Percentiles rank a stretch among this genome's conserved stretches.
phyloP scores from a whole-genome alignment of 2,888 invertebrate species.

The Drosophila sordidapex region DNA sequence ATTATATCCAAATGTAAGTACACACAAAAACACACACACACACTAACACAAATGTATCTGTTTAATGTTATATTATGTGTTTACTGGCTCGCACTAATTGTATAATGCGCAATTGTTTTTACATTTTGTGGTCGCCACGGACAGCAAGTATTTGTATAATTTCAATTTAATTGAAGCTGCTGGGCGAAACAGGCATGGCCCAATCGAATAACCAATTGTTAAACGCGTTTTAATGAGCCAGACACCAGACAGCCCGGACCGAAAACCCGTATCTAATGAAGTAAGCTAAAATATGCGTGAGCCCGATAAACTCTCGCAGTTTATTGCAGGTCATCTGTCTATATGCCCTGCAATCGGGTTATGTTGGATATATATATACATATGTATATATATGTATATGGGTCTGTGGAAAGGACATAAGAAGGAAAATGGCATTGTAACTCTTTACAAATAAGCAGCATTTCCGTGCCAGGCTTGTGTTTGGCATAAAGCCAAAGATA shows the following conservation, averaged over 20 bases:
- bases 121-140: slow-evolving; percentile 50
- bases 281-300: slow-evolving; percentile 56
- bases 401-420: background rate
- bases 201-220: slow-evolving; percentile 32
- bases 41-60: background rate
- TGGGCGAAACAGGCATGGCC: slow-evolving; percentile 1
- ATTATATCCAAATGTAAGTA: slow-evolving; percentile 30
- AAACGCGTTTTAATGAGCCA: slow-evolving; percentile 55
- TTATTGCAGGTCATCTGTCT: slow-evolving; percentile 68
- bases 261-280: slow-evolving; percentile 57
- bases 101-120: slow-evolving; percentile 74
- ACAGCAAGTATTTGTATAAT: slow-evolving; percentile 47
- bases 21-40: background rate
- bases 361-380: background rate
- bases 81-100: slow-evolving; percentile 55
- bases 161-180: slow-evolving; percentile 38
- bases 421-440: slow-evolving; percentile 52
- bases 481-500: slow-evolving; percentile 79
- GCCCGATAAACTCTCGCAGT: slow-evolving; percentile 60
- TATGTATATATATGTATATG: background rate
- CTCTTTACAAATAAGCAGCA: slow-evolving; percentile 77
- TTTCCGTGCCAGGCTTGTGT: slow-evolving; percentile 68
- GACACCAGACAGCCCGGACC: background rate
- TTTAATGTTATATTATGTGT: slow-evolving; percentile 39
- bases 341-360: slow-evolving; percentile 33